These are phyloP conservation scores for Eupelmus urozonus DNA, from an alignment of 2,888 invertebrate species.

Conservation along the genomic window DNA sequence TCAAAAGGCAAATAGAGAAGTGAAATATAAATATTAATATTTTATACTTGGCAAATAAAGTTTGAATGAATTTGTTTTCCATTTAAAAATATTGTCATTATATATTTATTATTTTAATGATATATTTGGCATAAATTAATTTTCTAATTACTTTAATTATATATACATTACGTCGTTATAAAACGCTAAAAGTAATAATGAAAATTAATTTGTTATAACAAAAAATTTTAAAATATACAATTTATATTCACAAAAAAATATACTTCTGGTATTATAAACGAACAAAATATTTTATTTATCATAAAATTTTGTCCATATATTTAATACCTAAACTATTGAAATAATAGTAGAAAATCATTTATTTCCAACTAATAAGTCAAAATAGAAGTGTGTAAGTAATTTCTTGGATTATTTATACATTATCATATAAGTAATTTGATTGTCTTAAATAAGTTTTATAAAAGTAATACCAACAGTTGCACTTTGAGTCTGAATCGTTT, in stretches of 20 bases:
- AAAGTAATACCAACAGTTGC: constrained; percentile 5
- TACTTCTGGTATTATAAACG: too few relatives aligned
- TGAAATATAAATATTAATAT: too few relatives aligned
- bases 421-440: constrained; percentile 4
- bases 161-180: not conserved
- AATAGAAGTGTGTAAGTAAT: not conserved
- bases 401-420: too few relatives aligned
- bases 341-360: not conserved
- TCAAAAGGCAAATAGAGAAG: too few relatives aligned
- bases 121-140: constrained; percentile 23
- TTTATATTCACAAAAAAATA: not conserved
- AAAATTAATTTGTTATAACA: not conserved
- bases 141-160: constrained; percentile 19
- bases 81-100: not conserved
- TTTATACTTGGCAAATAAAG: too few relatives aligned
- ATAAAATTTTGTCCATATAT: too few relatives aligned
- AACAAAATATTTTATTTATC: too few relatives aligned
- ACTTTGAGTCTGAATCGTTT: not conserved
- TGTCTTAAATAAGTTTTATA: constrained; percentile 10
- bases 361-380: not conserved
- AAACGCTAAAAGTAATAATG: not conserved
- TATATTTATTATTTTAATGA: not conserved
- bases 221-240: constrained; percentile 20
- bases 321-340: too few relatives aligned
- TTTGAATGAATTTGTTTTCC: not conserved